phyloP scores from a whole-genome alignment of 1,140 invertebrate genomes.

The Neodiprion lecontei region DNA sequence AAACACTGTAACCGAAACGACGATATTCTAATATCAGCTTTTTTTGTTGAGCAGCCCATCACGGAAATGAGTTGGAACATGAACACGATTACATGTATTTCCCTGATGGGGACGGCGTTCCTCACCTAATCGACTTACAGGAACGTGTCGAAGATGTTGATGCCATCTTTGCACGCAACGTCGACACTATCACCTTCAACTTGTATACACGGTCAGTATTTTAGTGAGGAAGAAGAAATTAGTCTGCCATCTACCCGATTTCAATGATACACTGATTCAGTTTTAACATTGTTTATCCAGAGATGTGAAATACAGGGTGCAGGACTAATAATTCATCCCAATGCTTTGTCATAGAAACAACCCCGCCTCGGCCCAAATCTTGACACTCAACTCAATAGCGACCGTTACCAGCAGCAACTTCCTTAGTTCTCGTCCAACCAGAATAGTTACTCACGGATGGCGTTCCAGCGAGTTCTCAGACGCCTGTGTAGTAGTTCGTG shows the following conservation, averaged over 20 bases:
- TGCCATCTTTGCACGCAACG: not conserved
- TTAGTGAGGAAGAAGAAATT: not conserved
- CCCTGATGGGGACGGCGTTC: conserved; percentile 10
- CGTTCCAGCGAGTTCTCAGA: conserved; percentile 7
- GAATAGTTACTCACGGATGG: conserved; percentile 43
- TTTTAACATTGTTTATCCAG: conserved; percentile 12
- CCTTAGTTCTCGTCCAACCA: conserved; percentile 23
- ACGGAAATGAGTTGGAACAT: not conserved
- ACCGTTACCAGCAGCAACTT: conserved; percentile 14
- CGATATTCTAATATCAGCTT: not conserved
- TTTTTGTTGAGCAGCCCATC: not conserved
- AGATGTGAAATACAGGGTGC: conserved; percentile 13
- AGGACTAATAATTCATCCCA: not conserved
- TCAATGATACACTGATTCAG: not conserved
- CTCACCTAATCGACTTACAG: conserved; percentile 6
- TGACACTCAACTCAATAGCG: not conserved
- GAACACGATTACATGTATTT: conserved; percentile 24
- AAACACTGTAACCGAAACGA: too few species aligned
- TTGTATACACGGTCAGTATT: conserved; percentile 17
- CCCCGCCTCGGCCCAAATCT: not conserved
- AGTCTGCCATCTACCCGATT: not conserved
- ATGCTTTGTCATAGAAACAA: not conserved
- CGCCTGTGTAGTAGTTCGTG: conserved; percentile 21
- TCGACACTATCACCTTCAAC: conserved; percentile 12
- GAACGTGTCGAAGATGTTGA: not conserved